Evolutionary conservation across 2,888 invertebrate species (phyloP).

Genomic region (Leptopilina syphax): DNA sequence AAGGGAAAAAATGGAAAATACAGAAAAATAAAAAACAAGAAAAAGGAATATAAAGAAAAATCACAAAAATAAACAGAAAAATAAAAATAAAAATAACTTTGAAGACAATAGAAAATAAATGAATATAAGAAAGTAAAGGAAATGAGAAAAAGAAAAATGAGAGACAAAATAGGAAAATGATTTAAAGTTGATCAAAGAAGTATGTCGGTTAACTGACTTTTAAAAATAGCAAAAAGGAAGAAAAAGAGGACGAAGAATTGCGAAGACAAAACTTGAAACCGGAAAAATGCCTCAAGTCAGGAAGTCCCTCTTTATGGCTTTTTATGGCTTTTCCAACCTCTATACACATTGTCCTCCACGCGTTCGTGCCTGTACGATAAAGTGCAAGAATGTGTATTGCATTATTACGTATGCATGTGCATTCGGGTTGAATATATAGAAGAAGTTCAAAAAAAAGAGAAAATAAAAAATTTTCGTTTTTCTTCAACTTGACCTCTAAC

Average conservation of each 20-base stretch:
- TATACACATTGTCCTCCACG: background rate
- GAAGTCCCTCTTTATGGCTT: slow-evolving; percentile 30
- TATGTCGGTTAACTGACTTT: slow-evolving; percentile 42
- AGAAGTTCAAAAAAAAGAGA: background rate
- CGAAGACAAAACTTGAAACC: slow-evolving; percentile 21
- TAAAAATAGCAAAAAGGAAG: slow-evolving; percentile 17
- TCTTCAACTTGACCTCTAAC: background rate
- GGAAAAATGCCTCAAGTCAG: slow-evolving; percentile 29
- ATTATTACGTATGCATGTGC: slow-evolving; percentile 36
- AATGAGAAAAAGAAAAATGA: slow-evolving; percentile 10
- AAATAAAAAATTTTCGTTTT: background rate
- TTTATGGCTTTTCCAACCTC: slow-evolving; percentile 27
- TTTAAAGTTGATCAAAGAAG: slow-evolving; percentile 33
- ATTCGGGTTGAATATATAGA: background rate
- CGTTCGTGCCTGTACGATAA: slow-evolving; percentile 32
- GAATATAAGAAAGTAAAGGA: background rate
- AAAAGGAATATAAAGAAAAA: background rate
- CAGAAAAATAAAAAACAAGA: background rate
- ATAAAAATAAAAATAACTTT: slow-evolving; percentile 25
- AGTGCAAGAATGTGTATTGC: slow-evolving; percentile 28
- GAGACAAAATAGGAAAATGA: background rate
- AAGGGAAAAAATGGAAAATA: background rate
- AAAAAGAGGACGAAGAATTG: background rate
- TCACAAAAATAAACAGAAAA: no score
- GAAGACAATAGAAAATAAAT: background rate